Percentiles rank a stretch among this genome's conserved stretches.
These are phyloP conservation scores for Leptodactylus fuscus DNA, from an alignment of 2,113 vertebrate genomes.

Conservation along the genomic window DNA sequence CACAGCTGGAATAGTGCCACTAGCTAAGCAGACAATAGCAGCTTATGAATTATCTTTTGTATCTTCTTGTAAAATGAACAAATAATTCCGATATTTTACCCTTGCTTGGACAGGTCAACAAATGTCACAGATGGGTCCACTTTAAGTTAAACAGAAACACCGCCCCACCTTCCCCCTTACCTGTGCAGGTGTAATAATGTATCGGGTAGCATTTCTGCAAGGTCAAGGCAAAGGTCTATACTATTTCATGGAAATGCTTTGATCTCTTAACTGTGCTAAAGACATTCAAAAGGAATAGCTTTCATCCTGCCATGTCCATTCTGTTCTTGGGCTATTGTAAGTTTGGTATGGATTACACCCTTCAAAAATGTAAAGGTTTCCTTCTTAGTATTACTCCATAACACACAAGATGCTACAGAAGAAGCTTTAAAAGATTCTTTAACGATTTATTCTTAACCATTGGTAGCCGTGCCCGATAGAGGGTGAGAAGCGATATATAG, in stretches of 20 bases:
- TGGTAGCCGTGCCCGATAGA: too few relatives aligned
- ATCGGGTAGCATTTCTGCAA: constrained; percentile 17
- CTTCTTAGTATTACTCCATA: too few relatives aligned
- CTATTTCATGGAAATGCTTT: constrained; percentile 31
- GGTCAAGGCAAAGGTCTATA: constrained; percentile 29
- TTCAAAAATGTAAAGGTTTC: neutral
- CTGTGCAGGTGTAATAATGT: constrained; percentile 2
- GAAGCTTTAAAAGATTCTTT: too few relatives aligned
- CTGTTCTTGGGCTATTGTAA: neutral
- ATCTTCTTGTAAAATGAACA: neutral
- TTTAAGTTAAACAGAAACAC: neutral
- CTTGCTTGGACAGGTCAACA: neutral
- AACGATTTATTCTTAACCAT: too few relatives aligned
- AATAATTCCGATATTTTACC: neutral
- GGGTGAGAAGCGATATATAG: too few relatives aligned
- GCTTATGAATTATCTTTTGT: neutral
- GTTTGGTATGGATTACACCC: neutral
- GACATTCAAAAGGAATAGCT: neutral
- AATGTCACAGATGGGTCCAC: neutral
- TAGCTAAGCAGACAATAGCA: neutral
- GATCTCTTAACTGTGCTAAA: constrained; percentile 12
- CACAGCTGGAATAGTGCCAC: neutral
- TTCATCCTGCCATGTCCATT: neutral
- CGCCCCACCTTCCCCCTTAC: neutral
- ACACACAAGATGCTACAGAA: neutral